These are phyloP conservation scores for Mobula birostris DNA, from an alignment of 2,113 vertebrate genomes.

Conservation along the genomic window DNA sequence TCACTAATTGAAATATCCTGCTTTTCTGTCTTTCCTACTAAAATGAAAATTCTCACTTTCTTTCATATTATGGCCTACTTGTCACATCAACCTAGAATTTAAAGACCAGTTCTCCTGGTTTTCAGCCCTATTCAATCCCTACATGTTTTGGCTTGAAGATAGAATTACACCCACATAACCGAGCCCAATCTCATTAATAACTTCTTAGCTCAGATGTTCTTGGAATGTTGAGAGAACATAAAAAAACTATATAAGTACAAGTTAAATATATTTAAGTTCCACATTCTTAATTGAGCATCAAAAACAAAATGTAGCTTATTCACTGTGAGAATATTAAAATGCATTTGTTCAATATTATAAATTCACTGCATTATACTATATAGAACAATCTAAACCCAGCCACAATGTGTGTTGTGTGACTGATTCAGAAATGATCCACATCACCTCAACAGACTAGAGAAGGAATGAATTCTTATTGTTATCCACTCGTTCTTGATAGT, in stretches of 20 bases:
- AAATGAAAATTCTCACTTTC: no score
- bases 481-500: not conserved
- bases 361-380: not conserved
- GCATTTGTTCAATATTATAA: no score
- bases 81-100: not conserved
- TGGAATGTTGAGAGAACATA: not conserved
- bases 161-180: not conserved
- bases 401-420: not conserved
- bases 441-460: not conserved
- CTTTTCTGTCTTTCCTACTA: no score
- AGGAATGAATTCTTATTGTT: not conserved
- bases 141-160: not conserved
- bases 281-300: not conserved
- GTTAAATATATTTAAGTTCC: no score
- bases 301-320: not conserved
- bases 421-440: not conserved
- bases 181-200: not conserved
- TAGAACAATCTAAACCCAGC: not conserved
- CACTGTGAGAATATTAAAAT: not conserved
- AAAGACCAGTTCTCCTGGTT: not conserved
- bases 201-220: not conserved
- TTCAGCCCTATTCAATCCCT: not conserved
- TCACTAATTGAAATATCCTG: no score
- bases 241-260: not conserved
- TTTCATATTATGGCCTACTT: no score